These are phyloP conservation scores for Marisa cornuarietis DNA, from an alignment of 1,140 invertebrate genomes.

Conservation along the genomic window DNA sequence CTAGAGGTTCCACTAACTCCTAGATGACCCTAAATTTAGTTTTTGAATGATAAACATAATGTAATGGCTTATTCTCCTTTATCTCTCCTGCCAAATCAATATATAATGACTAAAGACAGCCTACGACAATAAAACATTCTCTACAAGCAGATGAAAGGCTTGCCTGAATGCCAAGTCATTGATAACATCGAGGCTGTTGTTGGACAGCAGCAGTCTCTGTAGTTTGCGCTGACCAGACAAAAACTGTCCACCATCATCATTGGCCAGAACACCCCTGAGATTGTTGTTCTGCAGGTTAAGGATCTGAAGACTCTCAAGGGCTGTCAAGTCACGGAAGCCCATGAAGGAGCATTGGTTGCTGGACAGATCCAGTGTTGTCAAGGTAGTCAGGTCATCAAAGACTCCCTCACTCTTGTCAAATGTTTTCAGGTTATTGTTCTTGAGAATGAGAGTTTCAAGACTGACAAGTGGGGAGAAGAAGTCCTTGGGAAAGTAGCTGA, in stretches of 20 bases:
- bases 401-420: slow-evolving; percentile 28
- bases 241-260: slow-evolving; percentile 31
- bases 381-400: slow-evolving; percentile 30
- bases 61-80: too few relatives aligned
- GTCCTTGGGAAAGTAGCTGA: slow-evolving; percentile 39
- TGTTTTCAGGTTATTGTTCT: slow-evolving; percentile 44
- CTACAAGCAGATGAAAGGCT: too few relatives aligned
- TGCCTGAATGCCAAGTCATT: slow-evolving; percentile 25
- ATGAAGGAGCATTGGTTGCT: slow-evolving; percentile 38
- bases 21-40: too few relatives aligned
- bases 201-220: slow-evolving; percentile 33
- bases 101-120: too few relatives aligned
- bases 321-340: slow-evolving; percentile 33
- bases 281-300: slow-evolving; percentile 45
- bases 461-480: slow-evolving; percentile 38
- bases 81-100: too few relatives aligned
- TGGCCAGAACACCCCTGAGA: slow-evolving; percentile 33
- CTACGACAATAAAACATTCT: too few relatives aligned
- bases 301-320: slow-evolving; percentile 31
- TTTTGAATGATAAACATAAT: too few relatives aligned
- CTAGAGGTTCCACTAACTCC: too few relatives aligned
- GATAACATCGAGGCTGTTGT: slow-evolving; percentile 37
- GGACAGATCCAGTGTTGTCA: slow-evolving; percentile 43
- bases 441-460: slow-evolving; percentile 40
- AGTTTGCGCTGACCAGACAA: slow-evolving; percentile 38